phyloP scores from a whole-genome alignment of 2,888 invertebrate genomes.

The Papilio protenor region DNA sequence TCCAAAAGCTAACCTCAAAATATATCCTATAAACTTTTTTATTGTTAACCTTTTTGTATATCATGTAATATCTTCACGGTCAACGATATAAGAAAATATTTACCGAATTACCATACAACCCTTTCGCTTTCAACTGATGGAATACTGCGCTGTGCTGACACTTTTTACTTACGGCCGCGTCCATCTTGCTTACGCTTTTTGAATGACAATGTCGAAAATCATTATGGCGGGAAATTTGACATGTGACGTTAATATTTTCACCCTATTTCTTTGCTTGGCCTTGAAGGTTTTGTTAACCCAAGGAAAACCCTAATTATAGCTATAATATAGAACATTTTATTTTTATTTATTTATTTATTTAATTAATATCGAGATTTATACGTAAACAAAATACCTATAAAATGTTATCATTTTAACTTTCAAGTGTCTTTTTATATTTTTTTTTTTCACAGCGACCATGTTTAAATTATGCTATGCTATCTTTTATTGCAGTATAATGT shows the following conservation, averaged over 20 bases:
- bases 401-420: too few relatives aligned
- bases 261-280: background rate
- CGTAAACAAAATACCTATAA: too few relatives aligned
- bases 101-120: slow-evolving; percentile 31
- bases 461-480: too few relatives aligned
- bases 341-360: background rate
- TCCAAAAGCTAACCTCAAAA: background rate
- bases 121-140: slow-evolving; percentile 36
- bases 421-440: too few relatives aligned
- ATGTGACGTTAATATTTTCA: slow-evolving; percentile 25
- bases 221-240: slow-evolving; percentile 39
- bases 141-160: slow-evolving; percentile 28
- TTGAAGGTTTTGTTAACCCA: slow-evolving; percentile 19
- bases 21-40: background rate
- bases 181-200: slow-evolving; percentile 37
- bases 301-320: background rate
- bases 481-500: too few relatives aligned
- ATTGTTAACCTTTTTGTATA: slow-evolving; percentile 12
- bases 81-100: slow-evolving; percentile 25
- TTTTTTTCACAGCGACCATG: too few relatives aligned
- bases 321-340: background rate
- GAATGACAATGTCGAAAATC: slow-evolving; percentile 36
- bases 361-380: too few relatives aligned
- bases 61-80: slow-evolving; percentile 7
- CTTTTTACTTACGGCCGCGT: slow-evolving; percentile 32